Conservation (phyloP, 2,888 invertebrate species). For the Oscheius sp. region DNA sequence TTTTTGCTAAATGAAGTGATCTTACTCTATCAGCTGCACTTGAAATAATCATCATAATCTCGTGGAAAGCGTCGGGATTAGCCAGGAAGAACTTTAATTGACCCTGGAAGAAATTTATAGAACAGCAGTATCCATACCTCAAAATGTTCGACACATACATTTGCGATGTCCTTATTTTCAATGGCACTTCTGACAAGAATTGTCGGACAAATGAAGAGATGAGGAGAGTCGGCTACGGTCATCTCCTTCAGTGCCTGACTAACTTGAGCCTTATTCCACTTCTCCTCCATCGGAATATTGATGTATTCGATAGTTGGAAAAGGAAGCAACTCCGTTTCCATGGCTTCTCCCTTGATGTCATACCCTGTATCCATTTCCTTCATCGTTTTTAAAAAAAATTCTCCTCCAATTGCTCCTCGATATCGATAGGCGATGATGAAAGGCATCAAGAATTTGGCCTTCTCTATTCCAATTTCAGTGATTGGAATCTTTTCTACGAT, state of each 20-base stretch:
- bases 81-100: slow-evolving; percentile 46
- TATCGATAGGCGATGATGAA: slow-evolving; percentile 25
- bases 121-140: neutral
- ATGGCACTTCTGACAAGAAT: slow-evolving; percentile 6
- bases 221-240: slow-evolving; percentile 1
- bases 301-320: neutral
- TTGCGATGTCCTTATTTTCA: neutral
- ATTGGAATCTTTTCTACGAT: slow-evolving; percentile 12
- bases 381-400: neutral
- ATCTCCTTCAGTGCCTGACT: slow-evolving; percentile 8
- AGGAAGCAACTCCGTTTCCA: neutral
- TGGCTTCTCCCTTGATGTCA: neutral
- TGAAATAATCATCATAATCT: slow-evolving; percentile 18
- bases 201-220: slow-evolving; percentile 5
- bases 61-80: slow-evolving; percentile 38
- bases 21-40: slow-evolving; percentile 1
- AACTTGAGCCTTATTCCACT: neutral
- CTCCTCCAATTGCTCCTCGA: slow-evolving; percentile 28
- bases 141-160: slow-evolving; percentile 5
- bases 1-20: neutral
- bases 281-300: neutral
- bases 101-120: slow-evolving; percentile 31
- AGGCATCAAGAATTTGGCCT: neutral
- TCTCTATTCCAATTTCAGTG: neutral
- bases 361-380: neutral